Percentiles rank a stretch among this genome's conserved stretches.
Conservation (phyloP, 2,113 vertebrate genomes). For the Crotalus helleri region DNA sequence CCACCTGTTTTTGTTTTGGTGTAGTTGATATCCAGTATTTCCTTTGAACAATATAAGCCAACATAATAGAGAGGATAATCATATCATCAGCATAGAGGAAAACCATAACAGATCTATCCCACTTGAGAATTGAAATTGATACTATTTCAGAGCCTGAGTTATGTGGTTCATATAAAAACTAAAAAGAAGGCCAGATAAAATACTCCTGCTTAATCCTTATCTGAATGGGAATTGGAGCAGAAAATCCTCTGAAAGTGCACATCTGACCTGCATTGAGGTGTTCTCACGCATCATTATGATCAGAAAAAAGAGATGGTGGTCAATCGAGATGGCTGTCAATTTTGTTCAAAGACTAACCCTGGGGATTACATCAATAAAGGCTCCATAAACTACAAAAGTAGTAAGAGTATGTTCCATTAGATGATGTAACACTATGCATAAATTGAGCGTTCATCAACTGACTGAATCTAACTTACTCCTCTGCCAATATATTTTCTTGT, state of each 20-base stretch:
- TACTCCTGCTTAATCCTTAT: background rate
- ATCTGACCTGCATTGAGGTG: background rate
- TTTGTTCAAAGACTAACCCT: background rate
- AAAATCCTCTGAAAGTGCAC: background rate
- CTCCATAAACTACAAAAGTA: background rate
- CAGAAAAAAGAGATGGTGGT: background rate
- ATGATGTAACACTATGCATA: background rate
- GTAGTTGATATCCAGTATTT: background rate
- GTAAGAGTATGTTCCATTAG: background rate
- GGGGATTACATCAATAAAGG: background rate
- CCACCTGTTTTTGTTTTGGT: background rate
- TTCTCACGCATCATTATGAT: background rate
- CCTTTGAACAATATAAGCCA: background rate
- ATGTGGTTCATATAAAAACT: background rate
- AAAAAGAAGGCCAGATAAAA: background rate
- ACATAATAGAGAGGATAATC: background rate
- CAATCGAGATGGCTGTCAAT: background rate
- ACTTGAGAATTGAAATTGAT: background rate
- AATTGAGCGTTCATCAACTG: background rate
- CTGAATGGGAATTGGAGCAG: background rate
- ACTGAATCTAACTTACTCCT: background rate
- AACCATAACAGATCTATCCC: background rate
- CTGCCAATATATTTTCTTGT: background rate
- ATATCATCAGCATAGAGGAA: background rate
- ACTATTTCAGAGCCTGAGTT: background rate